Evolutionary conservation across 2,113 vertebrate species (phyloP).

Genomic region (Syngnathus scovelli): DNA sequence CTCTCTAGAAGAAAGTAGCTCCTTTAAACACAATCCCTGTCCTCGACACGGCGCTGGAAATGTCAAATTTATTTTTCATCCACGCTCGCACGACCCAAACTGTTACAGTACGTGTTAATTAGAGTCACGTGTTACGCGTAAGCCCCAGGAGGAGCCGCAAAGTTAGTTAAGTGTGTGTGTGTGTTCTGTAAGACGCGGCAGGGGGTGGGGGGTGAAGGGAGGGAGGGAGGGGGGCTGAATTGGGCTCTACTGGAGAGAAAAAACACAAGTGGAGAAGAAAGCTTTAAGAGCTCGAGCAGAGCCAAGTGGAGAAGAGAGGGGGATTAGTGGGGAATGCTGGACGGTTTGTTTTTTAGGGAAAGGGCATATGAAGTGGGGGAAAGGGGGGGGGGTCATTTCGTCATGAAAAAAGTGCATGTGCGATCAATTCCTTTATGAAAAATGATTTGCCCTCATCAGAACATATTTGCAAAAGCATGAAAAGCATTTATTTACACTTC

Average conservation of each 20-base stretch:
- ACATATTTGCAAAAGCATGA: too few relatives aligned
- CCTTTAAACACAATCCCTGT: slow-evolving; percentile 4
- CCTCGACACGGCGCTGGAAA: not conserved
- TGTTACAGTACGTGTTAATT: slow-evolving; percentile 28
- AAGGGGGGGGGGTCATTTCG: slow-evolving; percentile 4
- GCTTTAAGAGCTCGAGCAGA: not conserved
- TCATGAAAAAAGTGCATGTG: slow-evolving; percentile 17
- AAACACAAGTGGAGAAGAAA: slow-evolving; percentile 3
- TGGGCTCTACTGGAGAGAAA: slow-evolving; percentile 12
- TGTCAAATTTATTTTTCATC: slow-evolving; percentile 12
- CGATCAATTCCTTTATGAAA: too few relatives aligned
- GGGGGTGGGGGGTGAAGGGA: not conserved
- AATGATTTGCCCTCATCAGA: too few relatives aligned
- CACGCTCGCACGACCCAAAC: slow-evolving; percentile 9
- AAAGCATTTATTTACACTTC: too few relatives aligned
- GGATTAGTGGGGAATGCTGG: slow-evolving; percentile 6
- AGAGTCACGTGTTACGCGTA: slow-evolving; percentile 29
- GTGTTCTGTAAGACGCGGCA: too few relatives aligned
- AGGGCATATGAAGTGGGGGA: slow-evolving; percentile 11
- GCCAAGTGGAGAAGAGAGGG: slow-evolving; percentile 3
- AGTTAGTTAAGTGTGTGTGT: slow-evolving; percentile 13
- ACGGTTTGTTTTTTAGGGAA: slow-evolving; percentile 25
- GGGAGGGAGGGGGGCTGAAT: not conserved
- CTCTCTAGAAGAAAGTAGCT: not conserved
- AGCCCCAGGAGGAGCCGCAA: slow-evolving; percentile 10